phyloP scores from a whole-genome alignment of 2,888 invertebrate species.

The Catocala sponsa region DNA sequence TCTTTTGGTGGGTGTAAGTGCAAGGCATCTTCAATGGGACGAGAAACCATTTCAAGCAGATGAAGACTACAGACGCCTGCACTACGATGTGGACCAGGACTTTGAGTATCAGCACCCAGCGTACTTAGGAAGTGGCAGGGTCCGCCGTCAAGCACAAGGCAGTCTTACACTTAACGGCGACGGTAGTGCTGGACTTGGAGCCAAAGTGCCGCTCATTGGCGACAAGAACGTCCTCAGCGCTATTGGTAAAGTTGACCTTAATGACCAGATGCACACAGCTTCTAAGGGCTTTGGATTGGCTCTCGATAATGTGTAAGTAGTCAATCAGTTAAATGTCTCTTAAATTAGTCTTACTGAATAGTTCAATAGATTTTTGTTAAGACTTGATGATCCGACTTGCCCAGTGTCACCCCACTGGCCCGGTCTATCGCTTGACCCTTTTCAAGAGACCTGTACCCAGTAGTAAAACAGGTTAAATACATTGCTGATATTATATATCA shows the following conservation, averaged over 20 bases:
- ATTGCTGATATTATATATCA: too few species aligned
- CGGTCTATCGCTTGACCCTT: too few species aligned
- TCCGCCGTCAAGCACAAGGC: constrained; percentile 31
- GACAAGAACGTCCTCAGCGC: constrained; percentile 39
- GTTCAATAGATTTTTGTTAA: too few species aligned
- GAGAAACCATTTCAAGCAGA: constrained; percentile 6
- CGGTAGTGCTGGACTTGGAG: constrained; percentile 26
- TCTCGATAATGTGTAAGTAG: constrained; percentile 28
- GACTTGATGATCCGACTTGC: too few species aligned
- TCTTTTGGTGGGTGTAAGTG: constrained; percentile 23
- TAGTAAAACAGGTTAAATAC: too few species aligned
- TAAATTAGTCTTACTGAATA: too few species aligned
- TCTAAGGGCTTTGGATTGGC: constrained; percentile 25
- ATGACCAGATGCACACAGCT: constrained; percentile 13
- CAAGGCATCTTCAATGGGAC: constrained; percentile 27
- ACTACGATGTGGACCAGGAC: background rate
- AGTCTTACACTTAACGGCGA: constrained; percentile 26
- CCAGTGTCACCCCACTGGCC: too few species aligned
- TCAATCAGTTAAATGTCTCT: background rate
- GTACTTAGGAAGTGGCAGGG: constrained; percentile 11
- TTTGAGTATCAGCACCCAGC: constrained; percentile 13
- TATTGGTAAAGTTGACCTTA: constrained; percentile 18
- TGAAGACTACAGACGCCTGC: constrained; percentile 13
- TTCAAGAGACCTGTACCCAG: too few species aligned
- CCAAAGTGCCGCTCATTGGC: constrained; percentile 31